phyloP scores from a whole-genome alignment of 2,888 invertebrate genomes.

The Chrysolina haemoptera region DNA sequence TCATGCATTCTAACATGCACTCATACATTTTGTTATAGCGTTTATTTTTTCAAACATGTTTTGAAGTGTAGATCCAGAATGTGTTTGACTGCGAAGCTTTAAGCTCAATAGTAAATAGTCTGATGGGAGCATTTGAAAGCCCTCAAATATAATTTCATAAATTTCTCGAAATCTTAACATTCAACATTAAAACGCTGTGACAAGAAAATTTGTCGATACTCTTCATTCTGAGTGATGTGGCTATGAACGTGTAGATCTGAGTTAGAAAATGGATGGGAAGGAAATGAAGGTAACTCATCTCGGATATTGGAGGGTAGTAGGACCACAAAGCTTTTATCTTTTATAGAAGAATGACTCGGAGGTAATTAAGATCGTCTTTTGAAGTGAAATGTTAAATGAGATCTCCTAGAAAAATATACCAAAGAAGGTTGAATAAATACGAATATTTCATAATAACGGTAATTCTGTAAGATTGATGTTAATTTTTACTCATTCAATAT shows the following conservation, averaged over 20 bases:
- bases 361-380: too few relatives aligned
- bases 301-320: too few relatives aligned
- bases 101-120: constrained; percentile 25
- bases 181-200: not conserved
- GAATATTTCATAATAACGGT: too few relatives aligned
- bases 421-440: too few relatives aligned
- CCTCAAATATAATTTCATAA: constrained; percentile 44
- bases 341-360: too few relatives aligned
- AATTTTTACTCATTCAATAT: too few relatives aligned
- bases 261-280: not conserved
- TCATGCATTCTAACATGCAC: constrained; percentile 26
- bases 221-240: constrained; percentile 12
- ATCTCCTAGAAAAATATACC: too few relatives aligned
- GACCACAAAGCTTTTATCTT: too few relatives aligned
- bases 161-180: not conserved
- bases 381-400: too few relatives aligned
- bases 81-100: constrained; percentile 25
- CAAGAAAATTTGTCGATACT: not conserved
- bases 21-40: constrained; percentile 4
- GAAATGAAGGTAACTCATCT: not conserved
- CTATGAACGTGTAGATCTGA: not conserved
- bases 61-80: not conserved
- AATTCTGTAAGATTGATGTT: too few relatives aligned
- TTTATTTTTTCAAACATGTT: not conserved
- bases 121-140: constrained; percentile 43